These are phyloP conservation scores for Wasmannia auropunctata DNA, from an alignment of 1,140 invertebrate genomes.

Conservation along the genomic window DNA sequence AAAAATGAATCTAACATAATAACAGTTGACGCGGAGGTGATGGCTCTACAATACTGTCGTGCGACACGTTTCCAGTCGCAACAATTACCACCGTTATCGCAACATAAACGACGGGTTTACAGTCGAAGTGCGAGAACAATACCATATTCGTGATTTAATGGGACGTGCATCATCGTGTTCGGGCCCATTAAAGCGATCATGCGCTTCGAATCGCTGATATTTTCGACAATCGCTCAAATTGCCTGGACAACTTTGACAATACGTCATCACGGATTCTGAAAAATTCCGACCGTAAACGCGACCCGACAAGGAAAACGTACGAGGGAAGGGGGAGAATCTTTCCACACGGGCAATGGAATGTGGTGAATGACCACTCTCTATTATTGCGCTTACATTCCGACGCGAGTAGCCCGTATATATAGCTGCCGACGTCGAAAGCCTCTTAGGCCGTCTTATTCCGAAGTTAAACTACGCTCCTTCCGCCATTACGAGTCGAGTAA, in stretches of 20 bases:
- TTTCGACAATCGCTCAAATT: conserved; percentile 39
- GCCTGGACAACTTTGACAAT: background rate
- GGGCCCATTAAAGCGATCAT: conserved; percentile 33
- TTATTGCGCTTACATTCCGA: conserved; percentile 68
- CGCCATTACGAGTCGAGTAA: conserved; percentile 75
- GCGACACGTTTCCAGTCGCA: background rate
- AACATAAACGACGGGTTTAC: conserved; percentile 46
- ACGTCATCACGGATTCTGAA: background rate
- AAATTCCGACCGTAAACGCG: background rate
- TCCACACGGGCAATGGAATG: background rate
- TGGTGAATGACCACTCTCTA: conserved; percentile 42
- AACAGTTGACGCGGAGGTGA: background rate
- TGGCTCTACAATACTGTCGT: background rate
- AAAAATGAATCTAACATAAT: background rate
- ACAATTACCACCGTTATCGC: conserved; percentile 55
- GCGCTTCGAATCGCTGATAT: conserved; percentile 34
- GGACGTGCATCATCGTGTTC: conserved; percentile 45
- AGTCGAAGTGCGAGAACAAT: conserved; percentile 55
- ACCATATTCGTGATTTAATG: conserved; percentile 61
- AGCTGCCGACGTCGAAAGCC: background rate
- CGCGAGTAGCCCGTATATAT: background rate
- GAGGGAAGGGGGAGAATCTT: background rate
- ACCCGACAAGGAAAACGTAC: background rate
- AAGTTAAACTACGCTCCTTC: conserved; percentile 76
- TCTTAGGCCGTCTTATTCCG: conserved; percentile 67